Evolutionary conservation across 2,113 vertebrate species (phyloP).

Genomic region (Nettapus auritus): DNA sequence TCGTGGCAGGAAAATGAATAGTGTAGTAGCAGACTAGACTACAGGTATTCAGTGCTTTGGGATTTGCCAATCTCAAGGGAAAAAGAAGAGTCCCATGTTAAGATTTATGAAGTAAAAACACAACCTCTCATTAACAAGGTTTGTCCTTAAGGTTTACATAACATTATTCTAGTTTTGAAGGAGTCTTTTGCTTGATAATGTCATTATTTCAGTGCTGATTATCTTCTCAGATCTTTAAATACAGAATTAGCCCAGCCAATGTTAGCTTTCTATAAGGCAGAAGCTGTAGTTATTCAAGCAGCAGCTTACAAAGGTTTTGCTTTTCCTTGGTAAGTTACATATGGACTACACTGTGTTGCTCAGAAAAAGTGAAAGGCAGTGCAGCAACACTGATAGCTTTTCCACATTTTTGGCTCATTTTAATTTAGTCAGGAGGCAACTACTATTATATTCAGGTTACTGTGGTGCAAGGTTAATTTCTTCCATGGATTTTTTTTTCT

Average conservation of each 20-base stretch:
- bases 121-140: fast-evolving
- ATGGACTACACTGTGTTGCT: not conserved
- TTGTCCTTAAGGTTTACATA: not conserved
- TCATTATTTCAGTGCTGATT: not conserved
- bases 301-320: not conserved
- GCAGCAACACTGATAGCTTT: not conserved
- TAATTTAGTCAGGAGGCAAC: not conserved
- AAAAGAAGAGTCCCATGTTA: fast-evolving
- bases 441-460: not conserved
- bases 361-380: not conserved
- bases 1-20: not conserved
- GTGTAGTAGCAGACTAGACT: not conserved
- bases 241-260: not conserved
- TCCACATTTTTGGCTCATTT: not conserved
- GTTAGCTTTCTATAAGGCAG: not conserved
- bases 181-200: not conserved
- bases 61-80: not conserved
- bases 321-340: not conserved
- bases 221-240: not conserved
- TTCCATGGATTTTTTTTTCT: not conserved
- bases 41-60: not conserved
- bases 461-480: not conserved
- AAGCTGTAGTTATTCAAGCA: not conserved
- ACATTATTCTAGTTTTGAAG: not conserved
- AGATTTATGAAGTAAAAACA: not conserved